phyloP scores from a whole-genome alignment of 2,113 vertebrate genomes.

The Platichthys flesus region DNA sequence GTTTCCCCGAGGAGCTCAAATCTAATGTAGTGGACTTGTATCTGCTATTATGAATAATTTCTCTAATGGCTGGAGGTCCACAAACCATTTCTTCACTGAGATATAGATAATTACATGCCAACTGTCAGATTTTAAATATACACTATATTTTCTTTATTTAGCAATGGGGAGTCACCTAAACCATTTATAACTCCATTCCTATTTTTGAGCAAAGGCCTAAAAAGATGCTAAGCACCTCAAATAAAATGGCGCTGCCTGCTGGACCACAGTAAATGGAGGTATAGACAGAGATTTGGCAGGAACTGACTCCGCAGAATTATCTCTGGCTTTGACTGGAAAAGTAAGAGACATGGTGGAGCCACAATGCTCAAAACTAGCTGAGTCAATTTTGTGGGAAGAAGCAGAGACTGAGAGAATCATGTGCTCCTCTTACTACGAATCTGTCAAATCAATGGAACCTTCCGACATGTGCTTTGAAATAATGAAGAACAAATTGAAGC shows the following conservation, averaged over 20 bases:
- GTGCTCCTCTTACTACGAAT: neutral
- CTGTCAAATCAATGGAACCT: neutral
- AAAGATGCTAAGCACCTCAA: neutral
- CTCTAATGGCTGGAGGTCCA: conserved; percentile 45
- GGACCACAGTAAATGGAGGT: neutral
- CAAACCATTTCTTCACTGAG: conserved; percentile 36
- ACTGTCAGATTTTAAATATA: conserved; percentile 25
- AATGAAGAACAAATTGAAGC: conserved; percentile 7
- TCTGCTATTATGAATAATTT: conserved; percentile 63
- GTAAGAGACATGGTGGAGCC: neutral
- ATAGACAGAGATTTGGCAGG: neutral
- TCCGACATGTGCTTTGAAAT: neutral
- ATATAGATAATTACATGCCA: conserved; percentile 46
- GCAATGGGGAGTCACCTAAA: neutral
- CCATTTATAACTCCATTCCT: neutral
- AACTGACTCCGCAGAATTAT: conserved; percentile 6
- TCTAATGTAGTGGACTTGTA: conserved; percentile 64
- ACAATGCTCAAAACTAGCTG: neutral
- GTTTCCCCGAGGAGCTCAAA: conserved; percentile 54
- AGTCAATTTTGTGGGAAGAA: neutral
- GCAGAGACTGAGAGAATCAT: neutral
- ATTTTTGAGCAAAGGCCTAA: neutral
- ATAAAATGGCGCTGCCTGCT: neutral
- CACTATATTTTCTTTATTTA: conserved; percentile 26
- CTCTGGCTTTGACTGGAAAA: conserved; percentile 15